phyloP scores from a whole-genome alignment of 2,113 vertebrate genomes.

The Scophthalmus maximus region DNA sequence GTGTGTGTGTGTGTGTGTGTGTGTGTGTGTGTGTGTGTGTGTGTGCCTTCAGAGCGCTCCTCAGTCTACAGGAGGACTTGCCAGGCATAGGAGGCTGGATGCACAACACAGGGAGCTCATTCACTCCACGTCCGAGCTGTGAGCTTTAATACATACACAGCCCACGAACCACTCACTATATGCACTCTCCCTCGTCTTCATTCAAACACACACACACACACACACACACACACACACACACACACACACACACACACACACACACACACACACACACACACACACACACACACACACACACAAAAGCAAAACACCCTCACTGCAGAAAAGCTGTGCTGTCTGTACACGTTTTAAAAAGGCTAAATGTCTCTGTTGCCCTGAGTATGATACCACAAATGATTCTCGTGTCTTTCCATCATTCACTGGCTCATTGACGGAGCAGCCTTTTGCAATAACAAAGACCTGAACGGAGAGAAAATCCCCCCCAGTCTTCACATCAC shows the following conservation, averaged over 20 bases:
- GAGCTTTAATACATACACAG: conserved; percentile 44
- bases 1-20: conserved; percentile 3
- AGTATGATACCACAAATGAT: conserved; percentile 4
- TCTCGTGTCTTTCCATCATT: conserved; percentile 2
- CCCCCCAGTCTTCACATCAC: conserved; percentile 26
- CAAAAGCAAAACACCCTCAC: too few species aligned
- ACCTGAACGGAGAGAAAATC: conserved; percentile 57
- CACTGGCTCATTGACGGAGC: conserved; percentile 35
- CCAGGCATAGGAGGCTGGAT: conserved; percentile 53
- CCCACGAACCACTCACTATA: conserved; percentile 40
- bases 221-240: conserved; percentile 14
- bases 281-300: not conserved
- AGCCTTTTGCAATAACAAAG: conserved; percentile 62
- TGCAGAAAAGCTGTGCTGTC: conserved; percentile 48
- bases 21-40: conserved; percentile 1
- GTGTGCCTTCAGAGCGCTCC: conserved; percentile 26
- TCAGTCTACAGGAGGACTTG: conserved; percentile 48
- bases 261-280: not conserved
- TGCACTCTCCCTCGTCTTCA: conserved; percentile 39
- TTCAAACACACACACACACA: conserved; percentile 31
- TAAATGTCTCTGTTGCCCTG: conserved; percentile 3
- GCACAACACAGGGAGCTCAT: conserved; percentile 69
- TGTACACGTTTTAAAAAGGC: conserved; percentile 32
- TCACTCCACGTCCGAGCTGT: conserved; percentile 52
- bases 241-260: not conserved